Percentiles rank a stretch among this genome's conserved stretches.
phyloP scores from a whole-genome alignment of 2,888 invertebrate genomes.

The Drosophila limbata region DNA sequence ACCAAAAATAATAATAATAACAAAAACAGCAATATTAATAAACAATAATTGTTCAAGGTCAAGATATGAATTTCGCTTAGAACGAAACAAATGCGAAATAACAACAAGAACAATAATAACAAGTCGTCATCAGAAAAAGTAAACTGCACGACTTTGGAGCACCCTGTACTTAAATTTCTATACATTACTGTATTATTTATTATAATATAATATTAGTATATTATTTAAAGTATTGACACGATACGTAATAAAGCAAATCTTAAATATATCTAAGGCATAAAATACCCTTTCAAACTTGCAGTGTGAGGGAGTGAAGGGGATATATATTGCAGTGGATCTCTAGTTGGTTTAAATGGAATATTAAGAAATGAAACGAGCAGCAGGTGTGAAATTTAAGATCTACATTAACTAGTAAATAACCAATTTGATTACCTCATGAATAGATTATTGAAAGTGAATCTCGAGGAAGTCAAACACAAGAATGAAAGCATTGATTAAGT shows the following conservation, averaged over 20 bases:
- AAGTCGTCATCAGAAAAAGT: conserved; percentile 1
- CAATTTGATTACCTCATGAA: conserved; percentile 25
- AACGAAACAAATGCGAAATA: conserved; percentile 63
- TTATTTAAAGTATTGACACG: not conserved
- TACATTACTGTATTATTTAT: not conserved
- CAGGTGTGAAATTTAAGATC: conserved; percentile 52
- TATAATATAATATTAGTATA: too few relatives aligned
- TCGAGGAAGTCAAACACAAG: conserved; percentile 2
- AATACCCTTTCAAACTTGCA: not conserved
- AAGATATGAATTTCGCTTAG: conserved; percentile 64
- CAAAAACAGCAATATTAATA: conserved; percentile 62
- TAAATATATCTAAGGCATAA: not conserved
- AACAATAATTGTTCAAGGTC: conserved; percentile 77
- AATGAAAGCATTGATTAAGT: conserved; percentile 4
- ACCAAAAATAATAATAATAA: not conserved
- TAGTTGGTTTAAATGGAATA: conserved; percentile 21
- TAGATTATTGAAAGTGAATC: conserved; percentile 19
- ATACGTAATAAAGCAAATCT: not conserved
- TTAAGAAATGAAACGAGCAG: conserved; percentile 33
- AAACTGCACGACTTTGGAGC: not conserved
- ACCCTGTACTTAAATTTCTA: conserved; percentile 13
- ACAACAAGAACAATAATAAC: conserved; percentile 34
- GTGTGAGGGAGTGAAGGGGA: conserved; percentile 8
- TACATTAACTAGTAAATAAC: conserved; percentile 38
- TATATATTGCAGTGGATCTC: conserved; percentile 4